A percentile compares a stretch with the other conserved stretches of the same genome.
phyloP scores from a whole-genome alignment of 2,113 vertebrate species.

The Isurus oxyrinchus region DNA sequence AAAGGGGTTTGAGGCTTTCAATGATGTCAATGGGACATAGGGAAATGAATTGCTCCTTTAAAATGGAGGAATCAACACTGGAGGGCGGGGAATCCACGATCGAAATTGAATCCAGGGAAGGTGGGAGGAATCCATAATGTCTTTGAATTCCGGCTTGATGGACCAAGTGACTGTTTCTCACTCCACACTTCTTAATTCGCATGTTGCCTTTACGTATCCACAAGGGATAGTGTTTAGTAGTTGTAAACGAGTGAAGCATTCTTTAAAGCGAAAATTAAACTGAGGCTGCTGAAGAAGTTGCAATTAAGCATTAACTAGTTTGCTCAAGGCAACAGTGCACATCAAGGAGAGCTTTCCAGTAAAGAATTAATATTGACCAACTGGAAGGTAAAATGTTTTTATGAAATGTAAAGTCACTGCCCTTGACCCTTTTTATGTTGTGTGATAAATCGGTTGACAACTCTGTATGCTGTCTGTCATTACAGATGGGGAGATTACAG shows the following conservation, averaged over 20 bases:
- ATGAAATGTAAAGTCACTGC: neutral
- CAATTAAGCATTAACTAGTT: neutral
- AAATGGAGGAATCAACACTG: neutral
- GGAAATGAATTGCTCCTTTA: neutral
- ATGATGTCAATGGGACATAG: neutral
- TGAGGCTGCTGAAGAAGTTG: neutral
- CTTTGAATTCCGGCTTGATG: neutral
- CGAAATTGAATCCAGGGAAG: neutral
- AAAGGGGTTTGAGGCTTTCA: neutral
- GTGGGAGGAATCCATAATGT: neutral
- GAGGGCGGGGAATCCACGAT: neutral
- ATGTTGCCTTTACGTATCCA: neutral
- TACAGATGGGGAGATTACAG: slow-evolving; percentile 24
- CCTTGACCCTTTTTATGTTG: neutral
- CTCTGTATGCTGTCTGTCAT: slow-evolving; percentile 32
- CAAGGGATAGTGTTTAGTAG: neutral
- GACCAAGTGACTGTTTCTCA: neutral
- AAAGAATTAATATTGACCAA: slow-evolving; percentile 37
- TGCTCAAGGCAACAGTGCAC: neutral
- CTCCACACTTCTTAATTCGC: neutral
- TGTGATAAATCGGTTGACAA: slow-evolving; percentile 20
- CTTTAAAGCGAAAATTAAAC: neutral
- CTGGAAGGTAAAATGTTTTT: neutral
- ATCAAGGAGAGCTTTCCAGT: slow-evolving; percentile 26
- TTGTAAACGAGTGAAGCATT: neutral